Conservation (phyloP, 1,140 invertebrate species). For the Drosophila ironensis region DNA sequence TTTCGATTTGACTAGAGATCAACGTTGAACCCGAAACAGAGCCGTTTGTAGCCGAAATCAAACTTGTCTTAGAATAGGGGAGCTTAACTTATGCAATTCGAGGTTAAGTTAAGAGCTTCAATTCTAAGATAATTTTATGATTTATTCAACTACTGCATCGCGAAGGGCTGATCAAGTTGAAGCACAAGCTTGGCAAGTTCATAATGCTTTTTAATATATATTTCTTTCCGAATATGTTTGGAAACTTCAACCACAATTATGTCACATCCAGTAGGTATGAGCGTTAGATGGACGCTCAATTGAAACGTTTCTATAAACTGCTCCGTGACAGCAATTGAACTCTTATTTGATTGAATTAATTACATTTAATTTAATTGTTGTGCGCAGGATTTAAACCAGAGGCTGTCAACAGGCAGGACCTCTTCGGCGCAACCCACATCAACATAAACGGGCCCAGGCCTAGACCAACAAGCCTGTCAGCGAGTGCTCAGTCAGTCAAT, state of each 20-base stretch:
- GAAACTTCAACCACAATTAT: too few species aligned
- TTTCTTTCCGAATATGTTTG: too few species aligned
- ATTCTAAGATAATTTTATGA: slow-evolving; percentile 59
- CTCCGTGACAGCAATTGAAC: neutral
- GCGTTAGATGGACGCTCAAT: neutral
- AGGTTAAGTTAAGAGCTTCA: slow-evolving; percentile 59
- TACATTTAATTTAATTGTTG: slow-evolving; percentile 21
- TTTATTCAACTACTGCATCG: too few species aligned
- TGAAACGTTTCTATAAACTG: neutral
- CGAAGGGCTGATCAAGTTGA: too few species aligned
- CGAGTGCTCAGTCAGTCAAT: slow-evolving; percentile 61
- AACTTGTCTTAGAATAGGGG: slow-evolving; percentile 68
- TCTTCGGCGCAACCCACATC: slow-evolving; percentile 34
- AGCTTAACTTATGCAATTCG: slow-evolving; percentile 50
- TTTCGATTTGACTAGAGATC: slow-evolving; percentile 45
- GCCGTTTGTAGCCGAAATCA: slow-evolving; percentile 7
- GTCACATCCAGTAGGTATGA: too few species aligned
- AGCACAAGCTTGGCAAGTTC: too few species aligned
- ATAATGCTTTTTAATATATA: too few species aligned
- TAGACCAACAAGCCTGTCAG: slow-evolving; percentile 31
- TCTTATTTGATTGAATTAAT: neutral
- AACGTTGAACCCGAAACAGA: neutral
- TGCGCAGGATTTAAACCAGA: slow-evolving; percentile 7
- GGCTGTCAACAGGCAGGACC: neutral
- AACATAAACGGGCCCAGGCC: slow-evolving; percentile 22